Base-by-base conservation (phyloP, 2,797 vertebrate species). In the Leuciscus waleckii region DNA sequence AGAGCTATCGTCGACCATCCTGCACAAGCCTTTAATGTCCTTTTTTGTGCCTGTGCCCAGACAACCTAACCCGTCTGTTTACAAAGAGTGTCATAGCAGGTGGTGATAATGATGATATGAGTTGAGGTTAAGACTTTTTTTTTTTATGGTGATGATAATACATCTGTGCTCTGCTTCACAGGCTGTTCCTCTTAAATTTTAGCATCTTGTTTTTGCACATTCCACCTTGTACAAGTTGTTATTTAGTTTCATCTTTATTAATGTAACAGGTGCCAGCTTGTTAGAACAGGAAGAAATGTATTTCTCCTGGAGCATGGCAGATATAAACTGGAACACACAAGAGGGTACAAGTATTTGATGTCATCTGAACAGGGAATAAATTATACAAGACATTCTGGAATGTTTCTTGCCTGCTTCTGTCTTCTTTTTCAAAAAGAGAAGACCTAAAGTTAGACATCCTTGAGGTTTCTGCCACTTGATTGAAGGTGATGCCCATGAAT, bases 391-490 rank as follows among this genome's bases (percentile, higher is more conserved):
- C 85, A 85, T 85, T 65, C 84, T 65, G 82, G 89, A 89, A 87
- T 87, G 78, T 87, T 86, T 87, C 75, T 76, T 84, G 85, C 82
- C 61, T 85, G 84, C 83, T 86, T 85, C 85, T 82, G 75, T 88
- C 79, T 67, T 85, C 74, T 81, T 93, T 94, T 94, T 94, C 92
- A 92, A 90, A 91, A 90, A 89, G 88, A 89, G 43, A 82, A 84
- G 82, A 92, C 93, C 95, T 95, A 95, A 96, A 98, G 95, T 98
- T 97, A 96, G 97, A 96, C 94, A 95, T 95, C 93, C 97, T 97
- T 95, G 96, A 98, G 96, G 96, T 97, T 97, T 94, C 93, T 96
- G 95, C 96, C 96, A 94, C 95, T 96, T 95, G 96, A 96, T 96
- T 96, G 96, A 96, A 93, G 92, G 94, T 94, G 92, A 90, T 94